phyloP scores from a whole-genome alignment of 1,140 invertebrate genomes.

The Brachionus rotundiformis region DNA sequence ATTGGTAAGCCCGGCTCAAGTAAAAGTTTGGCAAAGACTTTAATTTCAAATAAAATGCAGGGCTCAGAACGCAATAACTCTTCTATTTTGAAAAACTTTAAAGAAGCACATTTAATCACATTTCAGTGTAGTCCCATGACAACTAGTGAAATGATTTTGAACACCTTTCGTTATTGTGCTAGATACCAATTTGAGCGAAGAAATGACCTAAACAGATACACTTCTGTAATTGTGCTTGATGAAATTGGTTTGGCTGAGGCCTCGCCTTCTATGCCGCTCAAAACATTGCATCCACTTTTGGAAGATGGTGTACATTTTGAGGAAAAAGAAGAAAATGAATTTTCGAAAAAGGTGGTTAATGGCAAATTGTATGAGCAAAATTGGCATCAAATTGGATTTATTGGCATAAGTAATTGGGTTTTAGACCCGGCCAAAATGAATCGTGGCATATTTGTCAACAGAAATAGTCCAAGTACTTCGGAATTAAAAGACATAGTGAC shows the following conservation, averaged over 20 bases:
- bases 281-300: constrained; percentile 56
- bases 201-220: constrained; percentile 56
- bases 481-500: constrained; percentile 57
- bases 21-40: constrained; percentile 59
- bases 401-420: constrained; percentile 62
- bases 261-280: constrained; percentile 59
- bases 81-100: constrained; percentile 56
- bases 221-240: constrained; percentile 60
- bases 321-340: constrained; percentile 25
- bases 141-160: constrained; percentile 59
- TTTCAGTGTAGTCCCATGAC: constrained; percentile 60
- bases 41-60: constrained; percentile 59
- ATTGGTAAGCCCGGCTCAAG: constrained; percentile 61
- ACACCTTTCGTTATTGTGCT: constrained; percentile 57
- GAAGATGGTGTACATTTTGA: constrained; percentile 53
- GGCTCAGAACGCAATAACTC: constrained; percentile 55
- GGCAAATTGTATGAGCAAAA: constrained; percentile 47
- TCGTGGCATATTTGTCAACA: constrained; percentile 58
- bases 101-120: constrained; percentile 57
- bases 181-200: constrained; percentile 57
- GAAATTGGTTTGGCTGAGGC: constrained; percentile 60
- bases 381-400: constrained; percentile 57
- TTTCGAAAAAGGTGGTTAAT: background rate
- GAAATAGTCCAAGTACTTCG: constrained; percentile 56
- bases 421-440: constrained; percentile 62